Base-by-base conservation (phyloP, 92 coral and sea anemone genomes). In the Parazoanthus atlanticus region DNA sequence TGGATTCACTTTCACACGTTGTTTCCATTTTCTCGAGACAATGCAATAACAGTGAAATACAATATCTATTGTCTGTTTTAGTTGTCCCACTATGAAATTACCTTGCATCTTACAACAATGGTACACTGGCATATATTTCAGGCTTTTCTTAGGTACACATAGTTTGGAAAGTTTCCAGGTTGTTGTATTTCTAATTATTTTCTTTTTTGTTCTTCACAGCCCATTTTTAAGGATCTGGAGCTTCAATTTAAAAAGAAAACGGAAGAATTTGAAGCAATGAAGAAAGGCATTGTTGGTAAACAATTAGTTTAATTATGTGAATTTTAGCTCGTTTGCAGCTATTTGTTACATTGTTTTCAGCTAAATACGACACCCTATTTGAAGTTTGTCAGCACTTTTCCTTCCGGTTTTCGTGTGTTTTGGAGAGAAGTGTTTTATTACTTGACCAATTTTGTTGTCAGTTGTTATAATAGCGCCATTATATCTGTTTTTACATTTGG, bases 201-300 rank as follows among this genome's bases (percentile, higher is more conserved):
- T 85, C 23, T 7, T 23, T 8, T 2, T 41, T 33, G 41, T 54
- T 61, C 84, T 66, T 73, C 33, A 30, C 92, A 96, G 99, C 99
- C 99, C 74, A 78, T 93, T 70, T 92, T 89, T 85, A 93, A 95
- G 80, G 95, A 93, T 43, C 83, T 95, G 64, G 99, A 96, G 76
- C 86, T 41, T 40, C 95, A 93, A 92, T 96, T 96, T 86, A 94
- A 94, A 52, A 96, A 90, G 80, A 80, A 88, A n/a, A 92, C 95
- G 3, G 94, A 95, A 56, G 95, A 94, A 23, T 96, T 93, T 78
- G 96, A 91, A 32, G 92, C 89, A 25, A 88, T 94, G 80, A 96
- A 96, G 92, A 93, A 95, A 89, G 76, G 85, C 52, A 93, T 95
- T 56, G 99, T 95, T 56, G 98, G 99, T 96, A 86, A 91, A 93